Evolutionary conservation across 2,113 vertebrate species (phyloP), one percentile per base, ranked within the genome.

Genomic region (Spilogale gracilis): DNA sequence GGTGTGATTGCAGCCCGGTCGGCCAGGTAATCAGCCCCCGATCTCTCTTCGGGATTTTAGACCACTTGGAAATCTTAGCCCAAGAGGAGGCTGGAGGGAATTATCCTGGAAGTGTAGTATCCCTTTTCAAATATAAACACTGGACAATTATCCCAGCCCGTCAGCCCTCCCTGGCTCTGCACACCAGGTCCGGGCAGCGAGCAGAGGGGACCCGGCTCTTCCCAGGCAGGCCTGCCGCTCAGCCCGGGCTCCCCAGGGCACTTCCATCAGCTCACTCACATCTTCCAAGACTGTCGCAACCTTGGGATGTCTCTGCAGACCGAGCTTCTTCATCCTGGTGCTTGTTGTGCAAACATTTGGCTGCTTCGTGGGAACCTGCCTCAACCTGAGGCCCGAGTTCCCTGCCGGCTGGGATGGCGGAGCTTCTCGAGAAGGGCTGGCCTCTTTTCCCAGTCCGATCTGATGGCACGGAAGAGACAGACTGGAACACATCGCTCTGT

Each of bases 1-100:
- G 98, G 99, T 99, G 98, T 98, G 98, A 99, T 98, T 99, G 98
- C 98, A 97, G 98, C 93, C 95, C 93, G 97, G 97, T 85, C 52
- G 50, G 97, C 97, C 96, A 98, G 97, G 98, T 98, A 98, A 99
- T 98, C 99, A 99, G 97, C 97, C 97, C 86, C 98, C 98, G 98
- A 98, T 99, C 98, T 98, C 96, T 94, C 98, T 95, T 96, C 98
- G 83, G 97, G 87, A 96, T 96, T 96, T 97, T 88, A 98, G 97
- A 97, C 98, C 98, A 86, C 74, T 98, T 98, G 96, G 98, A 99
- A 99, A 99, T 92, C 97, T 90, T 98, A 98, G 97, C 98, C 98
- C 97, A 85, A 92, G 89, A 97, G 95, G 95, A 97, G 97, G 91
- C 91, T 97, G 96, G 92, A 89, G 96, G 98, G 98, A 98, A 98